Percentiles rank a stretch among this genome's conserved stretches.
Evolutionary conservation across 2,888 invertebrate species (phyloP).

Genomic region (Epistrophella euchroma): DNA sequence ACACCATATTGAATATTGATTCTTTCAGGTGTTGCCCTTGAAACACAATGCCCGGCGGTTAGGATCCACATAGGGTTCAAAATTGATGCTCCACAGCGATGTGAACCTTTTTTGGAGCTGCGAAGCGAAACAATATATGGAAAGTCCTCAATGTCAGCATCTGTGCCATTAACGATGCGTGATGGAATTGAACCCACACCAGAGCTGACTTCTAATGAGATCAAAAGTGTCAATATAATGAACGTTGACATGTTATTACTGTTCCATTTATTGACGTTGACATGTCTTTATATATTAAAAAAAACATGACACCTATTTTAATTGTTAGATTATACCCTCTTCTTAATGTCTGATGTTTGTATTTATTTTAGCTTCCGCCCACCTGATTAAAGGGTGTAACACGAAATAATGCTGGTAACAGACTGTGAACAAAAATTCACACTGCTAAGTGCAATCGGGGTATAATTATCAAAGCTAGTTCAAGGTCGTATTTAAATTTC

Average conservation of each 20-base stretch:
- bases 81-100: constrained; percentile 81
- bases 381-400: constrained; percentile 39
- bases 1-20: constrained; percentile 81
- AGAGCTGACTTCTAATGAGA: constrained; percentile 10
- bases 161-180: constrained; percentile 81
- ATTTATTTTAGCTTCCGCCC: constrained; percentile 51
- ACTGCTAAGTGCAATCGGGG: constrained; percentile 33
- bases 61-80: constrained; percentile 80
- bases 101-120: constrained; percentile 78
- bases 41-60: constrained; percentile 82
- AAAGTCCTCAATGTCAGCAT: constrained; percentile 79
- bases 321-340: constrained; percentile 38
- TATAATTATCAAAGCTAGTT: constrained; percentile 50
- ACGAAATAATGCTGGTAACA: constrained; percentile 55
- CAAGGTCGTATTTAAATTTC: constrained; percentile 25
- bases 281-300: constrained; percentile 21
- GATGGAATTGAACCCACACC: neutral
- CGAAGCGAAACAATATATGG: constrained; percentile 80
- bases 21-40: constrained; percentile 71
- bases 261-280: neutral
- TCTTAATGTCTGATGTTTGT: neutral
- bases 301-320: constrained; percentile 1
- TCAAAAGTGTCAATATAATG: constrained; percentile 28
- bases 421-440: constrained; percentile 7
- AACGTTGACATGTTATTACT: constrained; percentile 59